Evolutionary conservation across 2,113 vertebrate genomes (phyloP), one percentile per base, ranked within the genome.

Genomic region (Neofelis nebulosa): DNA sequence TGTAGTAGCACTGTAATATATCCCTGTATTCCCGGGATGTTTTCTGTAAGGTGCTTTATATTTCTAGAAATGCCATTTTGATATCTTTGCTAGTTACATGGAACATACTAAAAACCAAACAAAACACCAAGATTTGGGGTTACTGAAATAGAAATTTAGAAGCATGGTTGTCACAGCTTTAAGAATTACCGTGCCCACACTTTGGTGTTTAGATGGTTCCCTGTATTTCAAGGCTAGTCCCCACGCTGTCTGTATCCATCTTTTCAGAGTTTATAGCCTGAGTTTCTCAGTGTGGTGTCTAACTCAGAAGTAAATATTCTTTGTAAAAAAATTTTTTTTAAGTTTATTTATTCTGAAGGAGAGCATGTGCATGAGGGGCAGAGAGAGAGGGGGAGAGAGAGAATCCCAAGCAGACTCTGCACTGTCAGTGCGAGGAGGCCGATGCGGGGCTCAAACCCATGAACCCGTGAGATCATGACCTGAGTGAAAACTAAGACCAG

Each of bases 41-140:
- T 76, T 76, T 16, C 84, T 71, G 93, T 76, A 41, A 83, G 50
- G 73, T 86, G 65, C 36, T 96, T 93, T 71, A 10, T 45, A 31
- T 84, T 73, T 97, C 45, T 82, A 71, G 36, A 80, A 91, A 55
- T 96, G 76, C 25, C 11, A 27, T 90, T 68, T 97, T 93, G 84
- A 88, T 18, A 38, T 15, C 23, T 90, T 94, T 68, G 61, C 27
- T 91, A 73, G 33, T 81, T 86, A 63, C 7, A 79, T 45, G 45
- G 18, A 66, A 41, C 74, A n/a, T 65, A 52, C 5, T 55, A 78
- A 82, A 63, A 31, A 33, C 13, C 29, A 36, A 19, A 18, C 71
- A 7, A 41, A 45, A 45, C 38, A 48, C 41, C 41, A 48, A 79
- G 78, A 94, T 87, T 36, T 63, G 5, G 18, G 25, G 48, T 85